Percentiles rank a stretch among this genome's conserved stretches.
Conservation (phyloP, 2,113 vertebrate species). For the Plecturocebus donacophilus region DNA sequence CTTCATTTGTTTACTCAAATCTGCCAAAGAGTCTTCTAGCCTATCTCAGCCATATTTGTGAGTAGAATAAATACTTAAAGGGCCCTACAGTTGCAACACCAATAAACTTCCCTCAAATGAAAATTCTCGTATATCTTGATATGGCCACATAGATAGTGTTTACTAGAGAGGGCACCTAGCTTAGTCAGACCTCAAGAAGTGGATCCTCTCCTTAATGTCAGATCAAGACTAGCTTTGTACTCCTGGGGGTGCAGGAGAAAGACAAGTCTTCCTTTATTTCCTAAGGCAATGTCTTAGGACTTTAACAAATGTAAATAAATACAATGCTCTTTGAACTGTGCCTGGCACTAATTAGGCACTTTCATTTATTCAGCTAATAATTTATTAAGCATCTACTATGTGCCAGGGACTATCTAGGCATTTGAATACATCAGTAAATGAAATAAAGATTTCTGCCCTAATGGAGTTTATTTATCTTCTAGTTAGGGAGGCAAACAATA, state of each 20-base stretch:
- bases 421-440: neutral
- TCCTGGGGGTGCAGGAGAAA: neutral
- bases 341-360: neutral
- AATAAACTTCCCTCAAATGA: neutral
- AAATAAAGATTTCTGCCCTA: neutral
- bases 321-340: neutral
- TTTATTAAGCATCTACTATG: neutral
- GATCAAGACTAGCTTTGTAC: neutral
- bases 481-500: neutral
- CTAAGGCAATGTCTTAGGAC: neutral
- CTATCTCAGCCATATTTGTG: neutral
- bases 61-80: neutral
- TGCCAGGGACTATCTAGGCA: neutral
- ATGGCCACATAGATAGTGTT: neutral
- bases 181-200: neutral
- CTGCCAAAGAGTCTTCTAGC: neutral
- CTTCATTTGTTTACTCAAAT: neutral
- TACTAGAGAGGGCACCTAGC: neutral
- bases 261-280: neutral
- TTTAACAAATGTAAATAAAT: constrained; percentile 34
- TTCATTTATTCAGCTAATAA: neutral
- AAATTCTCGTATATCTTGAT: neutral
- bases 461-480: neutral
- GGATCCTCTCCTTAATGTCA: neutral
- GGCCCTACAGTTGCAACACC: neutral